These are phyloP conservation scores for Zoanthus sociatus DNA, from an alignment of 92 coral and sea anemone genomes.

Conservation along the genomic window DNA sequence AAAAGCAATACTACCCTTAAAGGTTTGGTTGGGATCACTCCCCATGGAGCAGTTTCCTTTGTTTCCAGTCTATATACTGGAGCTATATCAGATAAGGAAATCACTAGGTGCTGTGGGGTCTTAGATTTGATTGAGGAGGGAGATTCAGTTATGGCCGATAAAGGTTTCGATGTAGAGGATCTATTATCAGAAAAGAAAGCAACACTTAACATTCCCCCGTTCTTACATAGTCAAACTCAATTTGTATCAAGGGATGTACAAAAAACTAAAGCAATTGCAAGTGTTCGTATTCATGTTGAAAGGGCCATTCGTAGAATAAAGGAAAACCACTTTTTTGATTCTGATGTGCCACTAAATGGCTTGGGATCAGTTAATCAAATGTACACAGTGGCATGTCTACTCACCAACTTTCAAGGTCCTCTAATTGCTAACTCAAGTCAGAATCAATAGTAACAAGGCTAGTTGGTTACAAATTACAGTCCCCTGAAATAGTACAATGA, in stretches of 20 bases:
- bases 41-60: constrained; percentile 68
- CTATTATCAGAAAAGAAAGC: constrained; percentile 51
- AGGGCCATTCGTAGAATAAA: constrained; percentile 69
- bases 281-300: constrained; percentile 68
- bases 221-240: constrained; percentile 58
- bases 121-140: constrained; percentile 56
- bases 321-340: constrained; percentile 66
- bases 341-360: constrained; percentile 40
- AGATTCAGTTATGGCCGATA: constrained; percentile 69
- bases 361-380: constrained; percentile 64
- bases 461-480: constrained; percentile 21
- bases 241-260: constrained; percentile 53
- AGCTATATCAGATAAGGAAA: constrained; percentile 64
- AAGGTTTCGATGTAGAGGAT: constrained; percentile 63
- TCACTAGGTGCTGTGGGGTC: constrained; percentile 69
- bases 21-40: constrained; percentile 68
- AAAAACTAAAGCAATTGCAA: constrained; percentile 62
- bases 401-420: constrained; percentile 66
- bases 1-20: constrained; percentile 71
- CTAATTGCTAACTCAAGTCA: constrained; percentile 33
- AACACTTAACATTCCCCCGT: constrained; percentile 66
- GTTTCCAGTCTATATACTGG: constrained; percentile 63
- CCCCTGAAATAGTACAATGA: background rate
- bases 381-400: constrained; percentile 59
- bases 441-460: constrained; percentile 19